Base-by-base conservation (phyloP, 2,113 vertebrate genomes). In the Austrofundulus limnaeus region DNA sequence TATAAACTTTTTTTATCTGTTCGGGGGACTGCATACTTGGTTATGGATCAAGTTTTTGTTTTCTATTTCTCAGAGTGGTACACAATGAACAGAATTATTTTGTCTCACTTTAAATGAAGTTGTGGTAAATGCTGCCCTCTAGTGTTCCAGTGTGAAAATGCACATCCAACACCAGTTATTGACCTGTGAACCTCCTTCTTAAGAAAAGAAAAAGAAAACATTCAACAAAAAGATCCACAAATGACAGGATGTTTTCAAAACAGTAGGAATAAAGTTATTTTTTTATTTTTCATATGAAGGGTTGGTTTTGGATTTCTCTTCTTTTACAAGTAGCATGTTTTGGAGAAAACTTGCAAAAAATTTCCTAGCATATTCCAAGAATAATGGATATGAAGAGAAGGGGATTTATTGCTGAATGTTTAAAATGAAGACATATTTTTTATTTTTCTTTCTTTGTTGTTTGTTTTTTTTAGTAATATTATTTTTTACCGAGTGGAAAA, bases 361-460 rank as follows among this genome's bases (percentile, higher is more conserved):
- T 87, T 90, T 92, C 94, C 91, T 94, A 94, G 92, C 94, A 94
- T 95, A 94, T 92, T 94, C 93, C 94, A 93, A 91, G 88, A 91
- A 90, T 82, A 77, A 92, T 89, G 91, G 75, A 90, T 87, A 92
- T 92, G 92, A 91, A 83, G 84, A 91, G 83, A 85, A 84, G 85
- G 92, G 85, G 91, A 90, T 93, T 98, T 98, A 98, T 98, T 98
- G 96, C 96, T 98, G 95, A 94, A 94, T 94, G 93, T 95, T 64
- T 93, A 93, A 94, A 93, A 94, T 93, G 93, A 94, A 94, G 94
- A 96, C 92, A 95, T 93, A 50, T 82, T 86, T 75, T 65, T 53
- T 39, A 53, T 46, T 70, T 47, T 21, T 37, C 55, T 61, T 23
- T 59, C 46, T 17, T 61, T 51, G 60, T 78, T 83, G 69, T 71